Conservation (phyloP, 2,113 vertebrate species). For the Raja brachyura region DNA sequence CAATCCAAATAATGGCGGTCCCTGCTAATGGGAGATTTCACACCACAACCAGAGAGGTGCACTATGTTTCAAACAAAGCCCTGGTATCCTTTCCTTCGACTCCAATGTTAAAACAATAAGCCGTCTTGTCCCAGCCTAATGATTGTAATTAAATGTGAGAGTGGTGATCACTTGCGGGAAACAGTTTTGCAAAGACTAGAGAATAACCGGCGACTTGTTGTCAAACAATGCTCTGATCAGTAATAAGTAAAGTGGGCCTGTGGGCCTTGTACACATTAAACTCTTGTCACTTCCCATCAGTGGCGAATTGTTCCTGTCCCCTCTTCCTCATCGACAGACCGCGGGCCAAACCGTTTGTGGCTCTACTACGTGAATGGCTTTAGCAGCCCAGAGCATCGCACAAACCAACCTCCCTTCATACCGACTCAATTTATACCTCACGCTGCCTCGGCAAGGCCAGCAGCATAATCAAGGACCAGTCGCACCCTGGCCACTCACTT, state of each 20-base stretch:
- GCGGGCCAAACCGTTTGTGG: background rate
- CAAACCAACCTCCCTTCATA: too few relatives aligned
- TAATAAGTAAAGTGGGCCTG: background rate
- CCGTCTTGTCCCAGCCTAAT: background rate
- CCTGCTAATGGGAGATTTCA: conserved; percentile 6
- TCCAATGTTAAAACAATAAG: background rate
- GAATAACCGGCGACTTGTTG: background rate
- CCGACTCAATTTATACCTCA: too few relatives aligned
- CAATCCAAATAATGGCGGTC: background rate
- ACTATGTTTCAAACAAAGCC: background rate
- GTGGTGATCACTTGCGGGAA: background rate
- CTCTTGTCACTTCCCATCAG: background rate
- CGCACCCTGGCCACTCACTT: too few relatives aligned
- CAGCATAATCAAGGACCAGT: too few relatives aligned
- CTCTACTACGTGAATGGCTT: background rate
- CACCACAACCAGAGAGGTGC: background rate
- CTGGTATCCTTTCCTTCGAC: background rate
- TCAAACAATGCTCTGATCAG: background rate
- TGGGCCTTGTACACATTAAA: background rate
- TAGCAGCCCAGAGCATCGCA: too few relatives aligned
- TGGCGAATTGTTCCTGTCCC: background rate
- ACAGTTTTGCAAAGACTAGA: background rate
- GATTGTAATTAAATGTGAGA: conserved; percentile 22
- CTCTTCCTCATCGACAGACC: background rate
- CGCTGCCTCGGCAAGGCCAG: too few relatives aligned